Evolutionary conservation across 2,888 invertebrate genomes (phyloP), one percentile per base, ranked within the genome.

Genomic region (Eupithecia inturbata): DNA sequence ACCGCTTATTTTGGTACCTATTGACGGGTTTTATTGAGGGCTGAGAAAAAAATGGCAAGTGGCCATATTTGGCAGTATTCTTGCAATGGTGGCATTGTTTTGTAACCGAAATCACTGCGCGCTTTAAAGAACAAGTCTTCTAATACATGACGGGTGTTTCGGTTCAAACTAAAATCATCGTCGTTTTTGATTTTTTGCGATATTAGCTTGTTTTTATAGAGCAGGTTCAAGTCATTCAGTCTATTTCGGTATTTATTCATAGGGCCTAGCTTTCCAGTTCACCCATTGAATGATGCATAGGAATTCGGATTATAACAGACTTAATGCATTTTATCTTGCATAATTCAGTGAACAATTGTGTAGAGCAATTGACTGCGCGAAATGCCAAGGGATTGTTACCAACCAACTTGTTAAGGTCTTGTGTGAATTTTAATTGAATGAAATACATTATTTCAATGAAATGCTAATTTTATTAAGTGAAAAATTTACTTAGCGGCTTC

Each of bases 11-110:
- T 73, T 53, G 73, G 72, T 68, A 31, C 60, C 36, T 72, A 63
- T 63, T 68, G 60, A 45, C 60, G 68, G 45, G 70, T 68, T 75
- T 72, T 75, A 74, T 70, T 57, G 41, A 70, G 68, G 70, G 10
- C 28, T 68, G 57, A 36, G 39, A 36, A 62, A 41, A 63, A 66
- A 66, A 66, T 66, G 26, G 66, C 16, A 41, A 26, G 10, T 22
- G n/a, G 62, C 22, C 45, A 69, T 70, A 73, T 53, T 67, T 66
- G 31, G 64, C 64, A 31, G 36, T 26, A 28, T 64, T 64, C n/a
- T 64, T 33, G 63, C 33, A n/a, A n/a, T 63, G 33, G n/a, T 63
- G n/a, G 33, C 63, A 63, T 33, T 63, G 63, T n/a, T 12, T 19
- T 39, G 39, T 12, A 39, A 39, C 4, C 63, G 36, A 33, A 33